Evolutionary conservation across 2,113 vertebrate species (phyloP), one percentile per base, ranked within the genome.

Genomic region (Scophthalmus maximus): DNA sequence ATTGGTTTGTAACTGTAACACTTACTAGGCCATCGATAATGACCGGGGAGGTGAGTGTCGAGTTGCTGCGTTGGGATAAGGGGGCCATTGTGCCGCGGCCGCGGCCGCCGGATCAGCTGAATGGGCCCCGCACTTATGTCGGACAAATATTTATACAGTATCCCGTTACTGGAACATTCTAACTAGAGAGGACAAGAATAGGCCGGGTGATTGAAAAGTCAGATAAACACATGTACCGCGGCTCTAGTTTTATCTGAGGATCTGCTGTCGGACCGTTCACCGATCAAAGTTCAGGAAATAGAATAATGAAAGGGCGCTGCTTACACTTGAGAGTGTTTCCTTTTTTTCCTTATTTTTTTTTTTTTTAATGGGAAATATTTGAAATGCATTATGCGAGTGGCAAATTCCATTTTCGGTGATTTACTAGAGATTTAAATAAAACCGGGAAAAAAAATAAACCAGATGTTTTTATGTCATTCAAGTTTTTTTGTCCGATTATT

Each of bases 1-100:
- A 94, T 94, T 94, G 93, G 90, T 94, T 94, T 91, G 92, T 94
- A 94, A 93, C 93, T 84, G 91, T 93, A 93, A 94, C 91, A 92
- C 91, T 93, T 93, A 93, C 92, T 83, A 82, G 79, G 89, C 90
- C 91, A 93, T 94, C 92, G 91, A 92, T 94, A 94, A 94, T 92
- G 92, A 83, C 75, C 89, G 84, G 65, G 18, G 72, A 60, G 79
- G 86, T 38, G 53, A 70, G 90, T 89, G 62, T 94, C 79, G 87
- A 51, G 86, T 94, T 94, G 90, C 94, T 55, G 79, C 62, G 68
- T 76, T 2, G 46, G 87, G 85, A 85, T 87, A 88, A 88, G 71
- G 84, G n/a, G 79, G 70, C 73, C 79, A 81, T 79, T 85, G 87
- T 88, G 58, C 64, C 78, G 65, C 60, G 70, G 88, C 88, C 76